Percentiles rank a stretch among this genome's conserved stretches.
These are phyloP conservation scores for Argyresthia albistria DNA, from an alignment of 2,888 invertebrate species.

Conservation along the genomic window DNA sequence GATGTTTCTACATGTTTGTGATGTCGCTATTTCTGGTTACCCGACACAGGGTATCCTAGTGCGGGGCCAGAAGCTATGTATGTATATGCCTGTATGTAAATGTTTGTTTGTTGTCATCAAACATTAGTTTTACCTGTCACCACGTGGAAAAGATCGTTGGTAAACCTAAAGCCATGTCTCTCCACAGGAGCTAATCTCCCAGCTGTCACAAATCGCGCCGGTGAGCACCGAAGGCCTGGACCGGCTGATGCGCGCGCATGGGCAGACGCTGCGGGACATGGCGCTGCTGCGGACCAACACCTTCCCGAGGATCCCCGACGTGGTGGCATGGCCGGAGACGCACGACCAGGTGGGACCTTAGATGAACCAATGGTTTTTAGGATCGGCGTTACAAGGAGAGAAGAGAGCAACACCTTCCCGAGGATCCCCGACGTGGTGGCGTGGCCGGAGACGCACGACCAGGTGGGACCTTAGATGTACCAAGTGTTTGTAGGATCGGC, in stretches of 20 bases:
- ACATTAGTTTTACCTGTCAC: no score
- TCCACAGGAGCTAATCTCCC: neutral
- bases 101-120: no score
- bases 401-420: constrained; percentile 78
- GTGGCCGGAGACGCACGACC: constrained; percentile 92
- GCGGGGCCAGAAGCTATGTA: no score
- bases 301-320: constrained; percentile 91
- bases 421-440: constrained; percentile 94
- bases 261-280: constrained; percentile 94
- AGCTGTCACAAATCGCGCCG: constrained; percentile 48
- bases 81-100: no score
- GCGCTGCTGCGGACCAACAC: constrained; percentile 80
- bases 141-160: no score
- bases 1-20: no score
- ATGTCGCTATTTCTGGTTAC: no score
- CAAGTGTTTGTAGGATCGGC: no score
- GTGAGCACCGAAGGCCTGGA: constrained; percentile 81
- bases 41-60: no score
- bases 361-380: no score
- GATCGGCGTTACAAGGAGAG: no score
- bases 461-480: constrained; percentile 63
- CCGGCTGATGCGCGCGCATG: constrained; percentile 90
- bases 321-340: constrained; percentile 92
- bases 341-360: constrained; percentile 80
- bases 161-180: neutral